Base-by-base conservation (phyloP, 1,140 invertebrate genomes). In the Halotydeus destructor region DNA sequence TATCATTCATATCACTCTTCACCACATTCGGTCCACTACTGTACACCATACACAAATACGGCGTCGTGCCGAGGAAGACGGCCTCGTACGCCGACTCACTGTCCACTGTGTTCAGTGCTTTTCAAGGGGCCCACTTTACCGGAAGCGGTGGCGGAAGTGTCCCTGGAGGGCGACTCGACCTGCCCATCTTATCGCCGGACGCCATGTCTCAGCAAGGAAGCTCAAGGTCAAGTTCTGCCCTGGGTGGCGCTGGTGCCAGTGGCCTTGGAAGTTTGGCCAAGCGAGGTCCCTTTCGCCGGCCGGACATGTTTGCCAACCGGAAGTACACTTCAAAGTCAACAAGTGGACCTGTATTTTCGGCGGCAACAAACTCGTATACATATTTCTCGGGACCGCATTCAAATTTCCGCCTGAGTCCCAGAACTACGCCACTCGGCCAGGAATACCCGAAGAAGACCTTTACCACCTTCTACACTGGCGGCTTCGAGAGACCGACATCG, bases 1-100 rank as follows among this genome's bases (percentile, higher is more conserved):
- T 56, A 1, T 53, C 57, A 1, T 50, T 52, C 1, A 47, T 56
- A 1, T 41, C 60, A 4, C 36, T 62, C 0, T 45, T 56, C 14
- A 50, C 52, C 6, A 50, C 62, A 19, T 62, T 60, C 35, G 41
- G 44, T 0, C 46, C 47, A 11, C 37, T 45, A 25, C n/a, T 50
- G 9, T 42, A 45, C 22, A 34, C 43, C 3, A 47, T 50, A 9
- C 48, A 50, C 19, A 47, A 45, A 18, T 47, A 47, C 16, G 43
- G 46, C 3, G 30, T 38, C 16, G 26, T 44, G 23, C 42, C 45
- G 1, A 39, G 34, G n/a, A 39, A 38, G 39, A 24, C 39, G 42
- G 41, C 40, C 3, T 47, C 45, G 1, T 50, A 50, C 18, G 43
- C 49, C n/a, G 46, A 50, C 25, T 50, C 49, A 1, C 16, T 50